Evolutionary conservation across 2,113 vertebrate genomes (phyloP).

Genomic region (Puffinus mauretanicus): DNA sequence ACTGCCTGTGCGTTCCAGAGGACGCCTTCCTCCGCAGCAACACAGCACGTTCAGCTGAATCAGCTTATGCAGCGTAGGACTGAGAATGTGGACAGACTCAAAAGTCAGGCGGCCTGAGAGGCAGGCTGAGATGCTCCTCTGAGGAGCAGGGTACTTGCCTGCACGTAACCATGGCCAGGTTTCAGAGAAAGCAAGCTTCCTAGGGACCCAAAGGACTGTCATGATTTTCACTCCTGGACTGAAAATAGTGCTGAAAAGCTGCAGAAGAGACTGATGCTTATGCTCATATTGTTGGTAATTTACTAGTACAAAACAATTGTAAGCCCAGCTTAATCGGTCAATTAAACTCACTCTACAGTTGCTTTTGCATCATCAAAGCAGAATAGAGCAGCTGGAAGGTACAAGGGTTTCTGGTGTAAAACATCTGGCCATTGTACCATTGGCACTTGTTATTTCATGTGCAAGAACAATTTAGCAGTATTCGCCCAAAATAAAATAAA

Average conservation of each 20-base stretch:
- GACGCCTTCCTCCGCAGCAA: background rate
- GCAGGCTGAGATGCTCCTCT: background rate
- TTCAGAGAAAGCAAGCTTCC: background rate
- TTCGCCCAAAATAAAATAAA: background rate
- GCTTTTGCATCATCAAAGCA: background rate
- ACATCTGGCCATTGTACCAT: background rate
- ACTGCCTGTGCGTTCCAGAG: background rate
- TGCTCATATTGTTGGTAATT: background rate
- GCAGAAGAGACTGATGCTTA: background rate
- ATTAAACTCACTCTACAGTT: background rate
- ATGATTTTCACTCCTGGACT: background rate
- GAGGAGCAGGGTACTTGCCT: background rate
- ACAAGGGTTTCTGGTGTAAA: background rate
- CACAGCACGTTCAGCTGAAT: background rate
- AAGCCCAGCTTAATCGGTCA: background rate
- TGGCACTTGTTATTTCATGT: background rate
- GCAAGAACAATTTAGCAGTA: background rate
- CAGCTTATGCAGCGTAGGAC: background rate
- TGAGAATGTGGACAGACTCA: background rate
- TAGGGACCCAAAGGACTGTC: background rate
- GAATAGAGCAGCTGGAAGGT: background rate
- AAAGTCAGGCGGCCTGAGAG: background rate
- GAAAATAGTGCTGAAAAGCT: background rate
- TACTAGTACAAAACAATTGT: background rate
- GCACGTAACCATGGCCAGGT: background rate